These are phyloP conservation scores for Vanessa atalanta DNA, from an alignment of 1,140 invertebrate genomes.

Conservation along the genomic window DNA sequence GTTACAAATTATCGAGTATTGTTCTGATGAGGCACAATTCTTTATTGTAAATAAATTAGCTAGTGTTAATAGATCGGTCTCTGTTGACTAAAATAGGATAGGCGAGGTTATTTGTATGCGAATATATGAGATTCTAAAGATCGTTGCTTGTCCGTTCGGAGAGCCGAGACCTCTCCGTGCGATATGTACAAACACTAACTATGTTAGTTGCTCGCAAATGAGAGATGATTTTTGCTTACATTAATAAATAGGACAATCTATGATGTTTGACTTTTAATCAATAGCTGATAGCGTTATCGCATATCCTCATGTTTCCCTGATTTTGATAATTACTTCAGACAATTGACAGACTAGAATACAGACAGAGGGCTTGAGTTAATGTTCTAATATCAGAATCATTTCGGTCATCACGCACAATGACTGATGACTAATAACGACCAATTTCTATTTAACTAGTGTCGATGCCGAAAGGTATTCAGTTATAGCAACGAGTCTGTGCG, in stretches of 20 bases:
- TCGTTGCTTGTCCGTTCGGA: constrained; percentile 34
- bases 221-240: constrained; percentile 62
- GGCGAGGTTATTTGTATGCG: constrained; percentile 47
- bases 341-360: not conserved
- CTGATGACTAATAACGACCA: not conserved
- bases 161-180: constrained; percentile 37
- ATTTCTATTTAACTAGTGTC: too few species aligned
- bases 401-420: not conserved
- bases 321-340: not conserved
- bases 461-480: too few species aligned
- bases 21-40: constrained; percentile 74
- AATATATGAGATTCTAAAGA: constrained; percentile 45
- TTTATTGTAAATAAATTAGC: constrained; percentile 78
- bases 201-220: constrained; percentile 42
- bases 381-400: not conserved
- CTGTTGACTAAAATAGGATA: constrained; percentile 57
- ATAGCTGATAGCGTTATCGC: constrained; percentile 38
- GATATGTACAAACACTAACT: constrained; percentile 62
- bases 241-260: constrained; percentile 62
- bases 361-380: not conserved
- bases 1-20: constrained; percentile 64
- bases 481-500: not conserved
- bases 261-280: constrained; percentile 51
- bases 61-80: constrained; percentile 64
- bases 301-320: constrained; percentile 8